A percentile compares a stretch with the other conserved stretches of the same genome.
Evolutionary conservation across 2,888 invertebrate genomes (phyloP).

Genomic region (Papilio demoleus): DNA sequence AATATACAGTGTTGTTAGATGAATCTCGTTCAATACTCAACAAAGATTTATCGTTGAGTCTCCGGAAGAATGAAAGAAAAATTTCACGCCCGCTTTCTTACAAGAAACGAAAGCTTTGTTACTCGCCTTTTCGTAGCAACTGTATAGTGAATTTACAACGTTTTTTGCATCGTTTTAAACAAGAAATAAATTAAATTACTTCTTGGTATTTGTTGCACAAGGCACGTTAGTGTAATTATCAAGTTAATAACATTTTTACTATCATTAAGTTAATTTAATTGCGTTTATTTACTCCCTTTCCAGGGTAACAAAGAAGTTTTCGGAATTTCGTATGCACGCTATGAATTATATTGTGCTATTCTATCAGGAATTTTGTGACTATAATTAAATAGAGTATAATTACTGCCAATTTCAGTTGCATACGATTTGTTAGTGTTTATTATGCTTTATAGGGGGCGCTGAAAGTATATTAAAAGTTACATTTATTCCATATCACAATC

Average conservation of each 20-base stretch:
- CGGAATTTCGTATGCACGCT: too few species aligned
- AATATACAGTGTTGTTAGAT: constrained; percentile 39
- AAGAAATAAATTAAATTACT: constrained; percentile 35
- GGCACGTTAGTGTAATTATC: neutral
- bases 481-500: too few species aligned
- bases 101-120: constrained; percentile 31
- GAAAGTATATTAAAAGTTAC: too few species aligned
- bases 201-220: constrained; percentile 20
- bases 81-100: constrained; percentile 38
- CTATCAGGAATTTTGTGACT: too few species aligned
- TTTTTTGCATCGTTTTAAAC: constrained; percentile 29
- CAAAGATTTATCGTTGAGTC: constrained; percentile 37
- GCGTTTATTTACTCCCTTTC: neutral
- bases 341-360: too few species aligned
- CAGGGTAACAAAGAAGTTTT: too few species aligned
- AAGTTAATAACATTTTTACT: constrained; percentile 11
- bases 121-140: constrained; percentile 32
- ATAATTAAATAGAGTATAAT: too few species aligned
- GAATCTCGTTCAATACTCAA: constrained; percentile 35
- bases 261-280: constrained; percentile 5
- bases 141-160: constrained; percentile 29
- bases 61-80: constrained; percentile 36
- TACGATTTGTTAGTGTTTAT: too few species aligned
- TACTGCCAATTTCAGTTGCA: too few species aligned
- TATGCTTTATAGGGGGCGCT: too few species aligned